Evolutionary conservation across 2,888 invertebrate species (phyloP), one percentile per base, ranked within the genome.

Genomic region (Mongoloraphidia duomilia): DNA sequence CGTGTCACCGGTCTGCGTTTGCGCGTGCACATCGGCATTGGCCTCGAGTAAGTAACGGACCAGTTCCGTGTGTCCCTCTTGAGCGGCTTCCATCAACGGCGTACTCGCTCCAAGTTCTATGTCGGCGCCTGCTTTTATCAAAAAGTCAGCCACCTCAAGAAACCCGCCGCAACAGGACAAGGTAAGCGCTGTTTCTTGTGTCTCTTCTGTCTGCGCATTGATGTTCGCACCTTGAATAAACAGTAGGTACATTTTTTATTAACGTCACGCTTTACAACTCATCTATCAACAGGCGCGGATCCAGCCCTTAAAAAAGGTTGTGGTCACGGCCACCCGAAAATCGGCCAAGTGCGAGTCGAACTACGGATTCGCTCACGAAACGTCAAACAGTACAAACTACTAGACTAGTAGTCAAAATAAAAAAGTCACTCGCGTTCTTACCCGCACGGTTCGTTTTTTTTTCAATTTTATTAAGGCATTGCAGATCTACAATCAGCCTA

Each of bases 171-270:
- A 93, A 65, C 93, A 93, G 11, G 94, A 93, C 54, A 95, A 72
- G 10, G 94, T 94, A 33, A 95, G 70, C 3, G 95, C 93, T 1
- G 95, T 96, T 71, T 95, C 95, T 65, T 97, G 95, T 3, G 97
- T 96, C 68, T 98, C 97, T 67, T 97, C 97, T 2, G 97, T 97
- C 69, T 95, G 94, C 54, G 94, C 92, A 73, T 98, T 97, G 65
- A 98, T 94, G 63, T 93, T 87, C 44, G 96, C 97, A 58, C 87
- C 79, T 71, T 49, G 34, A 59, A 59, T 52, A 58, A 49, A 38
- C 34, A 33, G 48, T 10, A 46, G 13, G 38, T n/a, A 14, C 9
- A 41, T 34, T 11, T 33, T 42, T 12, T 13, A 14, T 37, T n/a
- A 11, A 41, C n/a, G 36, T 10, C 8, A 49, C n/a, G 8, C 34